These are phyloP conservation scores for Aspidoscelis tigris DNA, from an alignment of 2,113 vertebrate species.

Conservation along the genomic window DNA sequence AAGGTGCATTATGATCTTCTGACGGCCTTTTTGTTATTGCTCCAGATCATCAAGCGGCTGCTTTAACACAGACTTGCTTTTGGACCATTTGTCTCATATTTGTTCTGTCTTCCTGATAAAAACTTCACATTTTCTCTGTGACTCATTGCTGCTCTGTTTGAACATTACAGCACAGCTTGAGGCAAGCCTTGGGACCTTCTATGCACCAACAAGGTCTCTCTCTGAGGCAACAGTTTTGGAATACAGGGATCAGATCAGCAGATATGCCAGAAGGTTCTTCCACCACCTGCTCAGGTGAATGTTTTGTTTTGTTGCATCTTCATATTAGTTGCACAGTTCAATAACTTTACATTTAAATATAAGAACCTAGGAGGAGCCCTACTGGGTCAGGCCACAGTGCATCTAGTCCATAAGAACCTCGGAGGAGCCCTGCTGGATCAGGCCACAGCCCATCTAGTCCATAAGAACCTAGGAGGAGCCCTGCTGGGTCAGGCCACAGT, in stretches of 20 bases:
- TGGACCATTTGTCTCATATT: conserved; percentile 74
- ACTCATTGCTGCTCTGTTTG: conserved; percentile 70
- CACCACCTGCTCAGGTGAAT: conserved; percentile 97
- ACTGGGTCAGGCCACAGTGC: too few relatives aligned
- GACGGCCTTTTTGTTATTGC: conserved; percentile 72
- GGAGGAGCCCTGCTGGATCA: too few relatives aligned
- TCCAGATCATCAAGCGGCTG: conserved; percentile 74
- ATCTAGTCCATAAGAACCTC: too few relatives aligned
- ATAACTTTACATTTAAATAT: conserved; percentile 49
- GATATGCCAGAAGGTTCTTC: conserved; percentile 94
- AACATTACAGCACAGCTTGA: conserved; percentile 89
- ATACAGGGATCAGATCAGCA: conserved; percentile 90
- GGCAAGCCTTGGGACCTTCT: conserved; percentile 92
- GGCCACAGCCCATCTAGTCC: too few relatives aligned
- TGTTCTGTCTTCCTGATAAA: conserved; percentile 70
- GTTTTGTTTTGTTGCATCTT: conserved; percentile 50
- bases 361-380: background rate
- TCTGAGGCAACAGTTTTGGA: conserved; percentile 86
- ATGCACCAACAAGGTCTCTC: conserved; percentile 85
- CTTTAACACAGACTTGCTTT: conserved; percentile 72
- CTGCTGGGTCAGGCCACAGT: too few relatives aligned
- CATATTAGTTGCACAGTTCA: conserved; percentile 63
- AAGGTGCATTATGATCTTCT: conserved; percentile 63
- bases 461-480: too few relatives aligned
- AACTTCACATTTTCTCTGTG: conserved; percentile 67